Conservation (phyloP, 2,888 invertebrate genomes). For the Tenthredo mesomela region DNA sequence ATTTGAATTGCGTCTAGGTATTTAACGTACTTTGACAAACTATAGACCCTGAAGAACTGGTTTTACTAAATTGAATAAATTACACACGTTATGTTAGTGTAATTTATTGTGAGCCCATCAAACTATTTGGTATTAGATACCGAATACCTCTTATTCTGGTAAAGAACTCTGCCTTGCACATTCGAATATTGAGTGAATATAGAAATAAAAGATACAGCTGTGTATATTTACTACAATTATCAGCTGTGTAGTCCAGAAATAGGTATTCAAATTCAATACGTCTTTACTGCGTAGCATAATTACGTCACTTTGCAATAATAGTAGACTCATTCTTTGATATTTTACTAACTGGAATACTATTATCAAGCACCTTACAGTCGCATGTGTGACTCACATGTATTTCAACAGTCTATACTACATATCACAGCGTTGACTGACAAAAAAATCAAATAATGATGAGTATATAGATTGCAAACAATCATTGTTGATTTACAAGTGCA, state of each 20-base stretch:
- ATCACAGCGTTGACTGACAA: not conserved
- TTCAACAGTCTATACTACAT: not conserved
- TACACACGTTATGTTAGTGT: not conserved
- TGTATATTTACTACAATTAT: not conserved
- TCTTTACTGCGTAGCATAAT: not conserved
- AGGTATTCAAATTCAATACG: conserved; percentile 10
- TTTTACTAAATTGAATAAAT: conserved; percentile 2
- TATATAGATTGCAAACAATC: not conserved
- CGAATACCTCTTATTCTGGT: not conserved
- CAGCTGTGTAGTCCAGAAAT: not conserved
- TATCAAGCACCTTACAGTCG: not conserved
- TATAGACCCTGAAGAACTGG: not conserved
- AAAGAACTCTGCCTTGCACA: not conserved
- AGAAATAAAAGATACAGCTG: not conserved
- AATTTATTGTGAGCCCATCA: not conserved
- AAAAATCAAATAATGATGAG: not conserved
- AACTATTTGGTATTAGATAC: not conserved
- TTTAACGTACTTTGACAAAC: not conserved
- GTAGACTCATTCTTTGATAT: not conserved
- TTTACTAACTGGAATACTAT: not conserved
- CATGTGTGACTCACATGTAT: not conserved
- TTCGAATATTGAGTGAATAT: not conserved
- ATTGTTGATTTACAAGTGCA: not conserved
- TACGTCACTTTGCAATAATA: not conserved
- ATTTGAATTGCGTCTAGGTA: not conserved